Percentiles rank a stretch among this genome's conserved stretches.
phyloP scores from a whole-genome alignment of 1,140 invertebrate species.

The Gryon sp. region DNA sequence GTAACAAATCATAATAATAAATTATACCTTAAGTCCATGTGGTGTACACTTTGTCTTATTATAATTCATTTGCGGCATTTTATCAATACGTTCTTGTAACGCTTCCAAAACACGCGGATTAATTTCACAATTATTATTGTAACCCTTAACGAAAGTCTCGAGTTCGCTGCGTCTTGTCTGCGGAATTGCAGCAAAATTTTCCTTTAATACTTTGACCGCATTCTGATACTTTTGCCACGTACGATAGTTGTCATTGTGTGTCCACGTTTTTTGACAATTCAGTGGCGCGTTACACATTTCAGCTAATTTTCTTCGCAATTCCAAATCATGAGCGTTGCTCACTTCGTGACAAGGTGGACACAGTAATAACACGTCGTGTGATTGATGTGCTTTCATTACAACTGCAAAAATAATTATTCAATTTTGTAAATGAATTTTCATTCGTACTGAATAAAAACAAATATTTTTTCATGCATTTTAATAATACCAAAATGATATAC shows the following conservation, averaged over 20 bases:
- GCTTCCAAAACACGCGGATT: slow-evolving; percentile 77
- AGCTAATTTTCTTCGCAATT: slow-evolving; percentile 83
- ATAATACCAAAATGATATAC: slow-evolving; percentile 51
- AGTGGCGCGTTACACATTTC: slow-evolving; percentile 84
- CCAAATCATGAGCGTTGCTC: slow-evolving; percentile 85
- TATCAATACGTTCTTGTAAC: slow-evolving; percentile 71
- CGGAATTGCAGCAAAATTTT: slow-evolving; percentile 81
- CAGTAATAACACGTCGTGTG: slow-evolving; percentile 89
- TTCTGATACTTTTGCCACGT: slow-evolving; percentile 82
- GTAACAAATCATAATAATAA: not conserved
- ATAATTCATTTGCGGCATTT: slow-evolving; percentile 17
- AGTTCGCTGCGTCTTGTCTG: slow-evolving; percentile 79
- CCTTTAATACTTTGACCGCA: slow-evolving; percentile 84
- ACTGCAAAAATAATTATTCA: slow-evolving; percentile 71
- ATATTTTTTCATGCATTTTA: not conserved
- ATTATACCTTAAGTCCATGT: slow-evolving; percentile 72
- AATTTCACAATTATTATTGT: slow-evolving; percentile 69
- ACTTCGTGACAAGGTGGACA: slow-evolving; percentile 87
- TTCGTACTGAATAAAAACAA: slow-evolving; percentile 4
- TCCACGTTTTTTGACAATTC: slow-evolving; percentile 68
- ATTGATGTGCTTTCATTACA: slow-evolving; percentile 90
- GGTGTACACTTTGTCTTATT: slow-evolving; percentile 58
- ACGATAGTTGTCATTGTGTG: slow-evolving; percentile 60
- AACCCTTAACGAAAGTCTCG: slow-evolving; percentile 78
- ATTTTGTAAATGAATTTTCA: slow-evolving; percentile 25